Evolutionary conservation across 2,113 vertebrate genomes (phyloP), one percentile per base, ranked within the genome.

Genomic region (Sinocyclocheilus anshuiensis): DNA sequence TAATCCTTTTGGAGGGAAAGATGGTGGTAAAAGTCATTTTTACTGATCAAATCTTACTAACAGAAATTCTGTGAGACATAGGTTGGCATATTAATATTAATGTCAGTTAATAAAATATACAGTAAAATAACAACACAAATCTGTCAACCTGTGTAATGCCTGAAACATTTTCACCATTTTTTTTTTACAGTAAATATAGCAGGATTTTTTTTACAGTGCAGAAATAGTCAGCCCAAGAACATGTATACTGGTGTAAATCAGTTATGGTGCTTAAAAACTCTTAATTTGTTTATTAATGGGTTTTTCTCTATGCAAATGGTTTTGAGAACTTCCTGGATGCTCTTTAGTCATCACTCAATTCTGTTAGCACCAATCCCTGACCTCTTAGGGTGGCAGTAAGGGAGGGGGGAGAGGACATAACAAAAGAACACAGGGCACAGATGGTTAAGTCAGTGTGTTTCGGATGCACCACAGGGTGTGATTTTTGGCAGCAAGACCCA

Each of bases 1-100:
- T 83, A 96, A 91, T 87, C 95, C 95, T 96, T 71, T 69, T n/a
- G 29, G 26, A 83, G 13, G 45, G 2, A 29, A 65, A 45, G 6
- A 45, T 36, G 75, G 48, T 26, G 16, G 16, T 29, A 16, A 55
- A 53, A 29, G 16, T 55, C 78, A 65, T 45, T 24, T 6, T 61
- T 42, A 39, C 8, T 1, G 0, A 5, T 29, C 6, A 77, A 33
- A 26, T 63, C 4, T 8, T 22, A 53, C 24, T 53, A 9, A 77
- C 3, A 20, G 11, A 22, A 33, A 20, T 33, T 55, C 3, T 59
- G 4, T 36, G 29, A 26, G 6, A 22, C 8, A 3, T 26, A 77
- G 2, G 24, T 26, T 72, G 36, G 4, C 12, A 22, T n/a, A 72
- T 42, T 42, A 15, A 53, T 53, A 15, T 15, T 53, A 16, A 53